These are phyloP conservation scores for Alfaro cultratus DNA, from an alignment of 2,797 vertebrate genomes.

Conservation along the genomic window DNA sequence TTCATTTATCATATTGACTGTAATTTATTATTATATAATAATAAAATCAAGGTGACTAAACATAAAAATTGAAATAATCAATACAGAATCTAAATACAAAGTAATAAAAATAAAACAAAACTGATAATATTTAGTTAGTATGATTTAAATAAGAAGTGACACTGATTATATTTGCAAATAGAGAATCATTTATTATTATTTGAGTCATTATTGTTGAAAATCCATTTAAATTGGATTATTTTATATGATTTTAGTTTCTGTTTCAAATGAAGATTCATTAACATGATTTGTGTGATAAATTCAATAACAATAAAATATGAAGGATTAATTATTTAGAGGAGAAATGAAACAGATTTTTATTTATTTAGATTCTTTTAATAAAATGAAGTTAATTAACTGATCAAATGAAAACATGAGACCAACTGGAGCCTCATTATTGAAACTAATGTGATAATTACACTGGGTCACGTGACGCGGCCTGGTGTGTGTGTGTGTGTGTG, in stretches of 20 bases:
- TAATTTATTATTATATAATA: background rate
- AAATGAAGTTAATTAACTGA: no score
- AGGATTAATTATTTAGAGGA: no score
- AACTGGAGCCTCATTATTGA: background rate
- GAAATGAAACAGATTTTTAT: no score
- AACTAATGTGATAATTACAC: constrained; percentile 6
- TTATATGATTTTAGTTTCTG: background rate
- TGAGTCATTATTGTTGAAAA: background rate
- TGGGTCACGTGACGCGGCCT: background rate
- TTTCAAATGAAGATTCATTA: no score
- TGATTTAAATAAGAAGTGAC: background rate
- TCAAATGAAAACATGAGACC: background rate
- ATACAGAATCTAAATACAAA: no score
- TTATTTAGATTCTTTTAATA: no score
- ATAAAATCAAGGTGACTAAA: background rate
- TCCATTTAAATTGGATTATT: background rate
- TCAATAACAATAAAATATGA: background rate
- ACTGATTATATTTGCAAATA: background rate
- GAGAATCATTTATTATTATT: background rate
- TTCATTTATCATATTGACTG: no score
- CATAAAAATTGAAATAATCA: no score
- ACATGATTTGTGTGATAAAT: background rate
- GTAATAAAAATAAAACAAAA: no score
- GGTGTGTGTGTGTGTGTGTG: constrained; percentile 16
- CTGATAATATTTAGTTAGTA: background rate